Conservation (phyloP, 2,797 vertebrate genomes). For the Phyllotis vaccarum region DNA sequence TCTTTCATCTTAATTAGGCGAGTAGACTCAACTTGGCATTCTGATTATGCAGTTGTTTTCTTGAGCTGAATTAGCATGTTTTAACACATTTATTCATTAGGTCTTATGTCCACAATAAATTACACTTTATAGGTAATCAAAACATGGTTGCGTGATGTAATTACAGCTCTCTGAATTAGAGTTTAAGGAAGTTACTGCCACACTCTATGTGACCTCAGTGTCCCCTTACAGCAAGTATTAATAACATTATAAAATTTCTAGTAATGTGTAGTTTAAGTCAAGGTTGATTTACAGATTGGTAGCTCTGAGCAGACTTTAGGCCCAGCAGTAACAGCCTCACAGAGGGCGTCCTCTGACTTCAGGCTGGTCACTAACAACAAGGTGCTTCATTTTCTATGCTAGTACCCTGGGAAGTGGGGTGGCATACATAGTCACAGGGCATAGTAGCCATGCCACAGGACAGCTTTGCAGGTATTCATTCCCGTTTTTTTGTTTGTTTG, state of each 20-base stretch:
- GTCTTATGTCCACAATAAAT: conserved; percentile 78
- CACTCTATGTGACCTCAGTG: conserved; percentile 65
- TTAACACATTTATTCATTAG: conserved; percentile 72
- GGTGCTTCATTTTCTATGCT: neutral
- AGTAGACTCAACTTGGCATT: neutral
- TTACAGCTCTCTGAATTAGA: conserved; percentile 82
- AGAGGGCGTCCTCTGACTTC: too few relatives aligned
- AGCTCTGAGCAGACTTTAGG: neutral
- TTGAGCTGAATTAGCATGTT: conserved; percentile 33
- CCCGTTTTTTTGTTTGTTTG: too few relatives aligned
- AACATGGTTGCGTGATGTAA: conserved; percentile 82
- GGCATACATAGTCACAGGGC: neutral
- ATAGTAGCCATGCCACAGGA: neutral
- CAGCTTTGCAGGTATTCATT: neutral
- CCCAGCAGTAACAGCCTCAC: accelerated
- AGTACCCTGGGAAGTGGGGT: neutral
- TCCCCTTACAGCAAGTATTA: conserved; percentile 81
- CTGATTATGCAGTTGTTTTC: conserved; percentile 12
- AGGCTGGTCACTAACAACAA: neutral
- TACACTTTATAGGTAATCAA: conserved; percentile 86
- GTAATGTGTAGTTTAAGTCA: neutral
- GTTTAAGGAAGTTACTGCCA: conserved; percentile 76
- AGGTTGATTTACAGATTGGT: neutral
- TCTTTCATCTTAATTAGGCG: conserved; percentile 32
- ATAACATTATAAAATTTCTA: conserved; percentile 68